Percentiles rank a stretch among this genome's conserved stretches.
These are phyloP conservation scores for Biston stratarius DNA, from an alignment of 2,888 invertebrate species.

Conservation along the genomic window DNA sequence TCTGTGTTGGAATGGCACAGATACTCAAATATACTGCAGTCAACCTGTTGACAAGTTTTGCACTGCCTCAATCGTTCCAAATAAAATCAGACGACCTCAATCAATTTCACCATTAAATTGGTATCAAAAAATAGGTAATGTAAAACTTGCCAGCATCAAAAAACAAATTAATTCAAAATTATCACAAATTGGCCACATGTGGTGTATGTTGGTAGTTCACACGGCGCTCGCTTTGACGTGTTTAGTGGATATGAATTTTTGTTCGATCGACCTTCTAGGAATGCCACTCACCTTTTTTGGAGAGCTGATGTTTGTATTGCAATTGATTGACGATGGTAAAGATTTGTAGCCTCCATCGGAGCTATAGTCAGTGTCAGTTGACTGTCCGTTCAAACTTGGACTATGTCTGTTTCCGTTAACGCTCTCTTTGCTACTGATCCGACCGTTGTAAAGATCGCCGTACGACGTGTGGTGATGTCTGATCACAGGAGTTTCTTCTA, in stretches of 20 bases:
- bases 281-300: conserved; percentile 82
- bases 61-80: conserved; percentile 4
- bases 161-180: conserved; percentile 48
- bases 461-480: conserved; percentile 80
- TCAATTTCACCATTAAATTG: background rate
- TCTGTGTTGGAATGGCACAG: conserved; percentile 47
- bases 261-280: conserved; percentile 79
- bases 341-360: conserved; percentile 85
- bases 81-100: background rate
- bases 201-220: conserved; percentile 38
- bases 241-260: conserved; percentile 78
- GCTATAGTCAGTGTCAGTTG: conserved; percentile 83
- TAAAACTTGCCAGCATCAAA: conserved; percentile 22
- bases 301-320: conserved; percentile 60
- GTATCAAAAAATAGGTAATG: conserved; percentile 1
- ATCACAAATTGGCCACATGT: conserved; percentile 46
- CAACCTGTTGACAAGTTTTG: conserved; percentile 33
- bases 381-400: conserved; percentile 76
- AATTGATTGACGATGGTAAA: conserved; percentile 82
- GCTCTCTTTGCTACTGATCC: conserved; percentile 78
- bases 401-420: conserved; percentile 77
- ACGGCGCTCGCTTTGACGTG: conserved; percentile 79
- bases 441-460: conserved; percentile 78
- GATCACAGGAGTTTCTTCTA: conserved; percentile 69
- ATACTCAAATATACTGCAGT: conserved; percentile 46